These are phyloP conservation scores for Dipodomys stephensi DNA, from an alignment of 2,113 vertebrate genomes.

Conservation along the genomic window DNA sequence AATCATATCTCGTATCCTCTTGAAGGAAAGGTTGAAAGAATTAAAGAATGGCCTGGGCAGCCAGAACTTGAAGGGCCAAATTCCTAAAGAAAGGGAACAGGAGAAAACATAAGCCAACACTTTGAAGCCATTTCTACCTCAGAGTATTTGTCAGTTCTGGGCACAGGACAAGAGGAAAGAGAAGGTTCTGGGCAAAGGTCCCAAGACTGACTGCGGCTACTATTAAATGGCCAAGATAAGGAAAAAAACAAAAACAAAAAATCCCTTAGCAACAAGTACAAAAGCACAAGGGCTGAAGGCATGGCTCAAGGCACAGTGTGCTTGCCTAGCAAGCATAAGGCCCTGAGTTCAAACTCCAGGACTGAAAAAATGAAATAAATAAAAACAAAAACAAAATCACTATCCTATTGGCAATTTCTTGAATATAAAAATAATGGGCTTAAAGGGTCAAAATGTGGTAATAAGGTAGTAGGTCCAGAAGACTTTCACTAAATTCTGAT, in stretches of 20 bases:
- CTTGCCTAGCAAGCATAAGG: too few species aligned
- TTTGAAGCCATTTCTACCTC: slow-evolving; percentile 12
- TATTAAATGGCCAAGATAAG: not conserved
- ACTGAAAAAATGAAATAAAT: not conserved
- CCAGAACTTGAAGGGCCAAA: not conserved
- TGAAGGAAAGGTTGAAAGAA: not conserved
- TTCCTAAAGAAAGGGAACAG: not conserved
- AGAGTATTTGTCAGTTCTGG: not conserved
- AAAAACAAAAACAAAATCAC: not conserved
- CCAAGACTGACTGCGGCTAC: not conserved
- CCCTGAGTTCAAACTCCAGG: too few species aligned
- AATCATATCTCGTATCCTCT: slow-evolving; percentile 6
- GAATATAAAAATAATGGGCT: not conserved
- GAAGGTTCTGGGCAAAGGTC: not conserved
- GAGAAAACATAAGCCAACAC: not conserved
- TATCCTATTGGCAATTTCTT: not conserved
- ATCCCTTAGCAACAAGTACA: not conserved
- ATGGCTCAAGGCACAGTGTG: too few species aligned
- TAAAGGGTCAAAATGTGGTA: not conserved
- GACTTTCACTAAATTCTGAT: not conserved
- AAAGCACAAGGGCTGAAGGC: not conserved
- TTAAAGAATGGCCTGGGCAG: slow-evolving; percentile 34
- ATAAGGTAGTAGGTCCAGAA: not conserved
- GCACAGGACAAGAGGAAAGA: not conserved
- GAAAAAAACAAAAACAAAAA: not conserved